A percentile compares a stretch with the other conserved stretches of the same genome.
Conservation (phyloP, 2,888 invertebrate genomes). For the Hypena proboscidalis region DNA sequence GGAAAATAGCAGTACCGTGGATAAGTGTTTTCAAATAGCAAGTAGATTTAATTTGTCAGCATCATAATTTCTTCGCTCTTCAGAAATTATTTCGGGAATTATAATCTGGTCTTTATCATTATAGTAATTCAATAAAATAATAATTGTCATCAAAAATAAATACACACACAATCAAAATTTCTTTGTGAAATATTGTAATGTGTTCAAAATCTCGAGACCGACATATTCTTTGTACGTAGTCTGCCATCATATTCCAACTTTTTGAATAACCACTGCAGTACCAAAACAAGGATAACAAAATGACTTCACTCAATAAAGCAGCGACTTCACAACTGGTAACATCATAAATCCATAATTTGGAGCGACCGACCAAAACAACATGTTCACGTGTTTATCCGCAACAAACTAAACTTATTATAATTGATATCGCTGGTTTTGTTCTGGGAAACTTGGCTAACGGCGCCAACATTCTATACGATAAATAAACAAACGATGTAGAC, state of each 20-base stretch:
- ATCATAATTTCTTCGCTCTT: neutral
- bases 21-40: conserved; percentile 11
- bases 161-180: too few relatives aligned
- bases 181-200: too few relatives aligned
- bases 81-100: conserved; percentile 1
- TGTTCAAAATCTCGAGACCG: too few relatives aligned
- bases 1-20: conserved; percentile 1
- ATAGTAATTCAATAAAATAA: too few relatives aligned
- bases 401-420: conserved; percentile 44
- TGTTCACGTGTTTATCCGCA: conserved; percentile 36
- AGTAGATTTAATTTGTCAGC: conserved; percentile 3
- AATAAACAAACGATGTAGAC: conserved; percentile 48
- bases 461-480: conserved; percentile 51
- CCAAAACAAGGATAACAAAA: too few relatives aligned
- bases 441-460: conserved; percentile 47
- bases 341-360: conserved; percentile 26
- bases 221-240: too few relatives aligned
- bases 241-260: too few relatives aligned
- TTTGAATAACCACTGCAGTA: too few relatives aligned
- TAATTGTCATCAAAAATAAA: too few relatives aligned
- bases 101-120: too few relatives aligned
- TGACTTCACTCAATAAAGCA: too few relatives aligned
- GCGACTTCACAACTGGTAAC: neutral
- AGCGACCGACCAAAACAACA: conserved; percentile 36
- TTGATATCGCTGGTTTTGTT: conserved; percentile 43